Conservation (phyloP, 2,888 invertebrate genomes). For the Flexamia atlantica region DNA sequence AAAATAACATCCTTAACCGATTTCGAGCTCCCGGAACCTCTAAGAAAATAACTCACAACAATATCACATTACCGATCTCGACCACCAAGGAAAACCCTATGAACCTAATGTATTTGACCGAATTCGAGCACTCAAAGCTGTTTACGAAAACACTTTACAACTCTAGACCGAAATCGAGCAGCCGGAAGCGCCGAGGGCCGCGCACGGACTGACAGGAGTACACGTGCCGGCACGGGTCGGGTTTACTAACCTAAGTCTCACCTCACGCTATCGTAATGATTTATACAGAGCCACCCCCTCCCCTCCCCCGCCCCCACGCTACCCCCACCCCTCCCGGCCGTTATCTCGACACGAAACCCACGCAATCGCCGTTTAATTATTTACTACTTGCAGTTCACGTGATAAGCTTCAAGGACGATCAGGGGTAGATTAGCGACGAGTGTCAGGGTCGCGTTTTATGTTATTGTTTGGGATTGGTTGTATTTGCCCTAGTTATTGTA, state of each 20-base stretch:
- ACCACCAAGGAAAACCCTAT: too few relatives aligned
- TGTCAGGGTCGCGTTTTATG: neutral
- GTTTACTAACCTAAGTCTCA: conserved; percentile 51
- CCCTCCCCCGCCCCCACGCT: neutral
- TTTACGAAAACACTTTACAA: too few relatives aligned
- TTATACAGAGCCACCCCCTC: conserved; percentile 25
- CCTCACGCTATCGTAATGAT: conserved; percentile 46
- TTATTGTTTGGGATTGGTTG: neutral
- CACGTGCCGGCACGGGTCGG: conserved; percentile 20
- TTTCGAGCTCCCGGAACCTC: too few relatives aligned
- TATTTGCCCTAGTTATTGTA: too few relatives aligned
- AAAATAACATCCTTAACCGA: too few relatives aligned
- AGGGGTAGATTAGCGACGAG: neutral
- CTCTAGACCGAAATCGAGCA: too few relatives aligned
- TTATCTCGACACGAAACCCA: conserved; percentile 14
- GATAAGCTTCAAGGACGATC: neutral
- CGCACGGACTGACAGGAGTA: neutral
- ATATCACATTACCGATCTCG: too few relatives aligned
- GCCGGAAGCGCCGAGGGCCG: neutral
- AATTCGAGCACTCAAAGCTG: too few relatives aligned
- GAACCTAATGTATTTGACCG: too few relatives aligned
- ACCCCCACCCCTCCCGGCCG: neutral
- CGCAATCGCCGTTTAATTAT: neutral
- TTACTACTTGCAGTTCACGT: neutral
- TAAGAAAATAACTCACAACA: too few relatives aligned